Conservation (phyloP, 2,113 vertebrate species). For the Varanus salvator region DNA sequence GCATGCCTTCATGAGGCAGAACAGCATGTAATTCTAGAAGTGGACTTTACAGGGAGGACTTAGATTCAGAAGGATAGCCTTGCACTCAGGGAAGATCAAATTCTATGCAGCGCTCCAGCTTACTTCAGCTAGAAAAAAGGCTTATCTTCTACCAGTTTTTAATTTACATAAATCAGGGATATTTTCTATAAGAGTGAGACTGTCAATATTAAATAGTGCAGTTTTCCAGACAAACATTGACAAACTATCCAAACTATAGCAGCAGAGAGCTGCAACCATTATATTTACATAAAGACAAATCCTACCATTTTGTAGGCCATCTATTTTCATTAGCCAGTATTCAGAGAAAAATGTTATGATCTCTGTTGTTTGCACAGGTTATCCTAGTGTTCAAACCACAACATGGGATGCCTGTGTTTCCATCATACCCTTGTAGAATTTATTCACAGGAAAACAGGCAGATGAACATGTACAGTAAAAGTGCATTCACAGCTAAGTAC, state of each 20-base stretch:
- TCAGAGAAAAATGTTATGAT: conserved; percentile 7
- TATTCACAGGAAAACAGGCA: not conserved
- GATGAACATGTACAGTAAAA: not conserved
- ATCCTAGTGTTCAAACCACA: not conserved
- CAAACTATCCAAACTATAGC: conserved; percentile 33
- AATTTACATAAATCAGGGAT: conserved; percentile 20
- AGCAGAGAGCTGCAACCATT: conserved; percentile 4
- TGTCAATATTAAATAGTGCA: conserved; percentile 13
- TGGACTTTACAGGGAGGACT: not conserved
- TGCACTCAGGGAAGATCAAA: not conserved
- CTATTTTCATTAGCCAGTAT: conserved; percentile 11
- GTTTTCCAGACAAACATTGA: conserved; percentile 6
- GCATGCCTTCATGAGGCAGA: not conserved
- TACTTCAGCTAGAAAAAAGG: not conserved
- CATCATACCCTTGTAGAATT: not conserved
- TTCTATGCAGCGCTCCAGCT: not conserved
- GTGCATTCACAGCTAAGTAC: too few species aligned
- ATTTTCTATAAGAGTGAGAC: not conserved
- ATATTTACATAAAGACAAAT: conserved; percentile 39
- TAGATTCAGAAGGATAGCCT: not conserved
- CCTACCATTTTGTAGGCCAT: not conserved
- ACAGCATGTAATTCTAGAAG: not conserved
- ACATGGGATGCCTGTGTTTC: not conserved
- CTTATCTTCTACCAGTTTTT: not conserved
- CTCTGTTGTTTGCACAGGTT: not conserved